Base-by-base conservation (phyloP, 2,888 invertebrate genomes). In the Mantis religiosa region DNA sequence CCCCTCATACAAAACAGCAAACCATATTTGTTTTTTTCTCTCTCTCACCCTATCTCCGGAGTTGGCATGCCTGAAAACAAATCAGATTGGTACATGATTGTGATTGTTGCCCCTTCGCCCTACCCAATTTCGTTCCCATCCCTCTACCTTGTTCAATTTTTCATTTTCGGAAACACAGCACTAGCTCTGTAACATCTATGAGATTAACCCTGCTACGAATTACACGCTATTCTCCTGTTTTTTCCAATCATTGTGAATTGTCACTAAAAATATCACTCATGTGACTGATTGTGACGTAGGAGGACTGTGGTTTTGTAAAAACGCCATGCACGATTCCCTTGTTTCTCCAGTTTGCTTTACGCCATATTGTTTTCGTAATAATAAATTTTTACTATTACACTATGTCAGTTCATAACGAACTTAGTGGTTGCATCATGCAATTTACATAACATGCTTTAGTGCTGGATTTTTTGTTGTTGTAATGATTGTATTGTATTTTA, bases 21-120 rank as follows among this genome's bases (percentile, higher is more conserved):
- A 71, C 54, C 54, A 71, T 71, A 71, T 71, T 71, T 71, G 54
- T 71, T 71, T 71, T 71, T 71, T 71, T 20, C 7, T 20, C 54
- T 20, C 54, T 71, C 20, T 25, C 25, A 15, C 54, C 54, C 54
- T 71, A 71, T 25, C 54, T 71, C 20, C 54, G 54, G 54, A 71
- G 54, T 71, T 71, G 54, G 20, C 81, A 41, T 82, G 27, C 9
- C 54, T 84, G 88, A 25, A 88, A 84, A 85, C 88, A 85, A 85
- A 88, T 88, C 85, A 88, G 85, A 88, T 82, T 88, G 82, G 30
- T 85, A 84, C 88, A 85, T 88, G 85, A 88, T 85, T 88, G 88
- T 28, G 34, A 84, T 82, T 54, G 27, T 71, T 28, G 84, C 12
- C 41, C 47, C 71, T 34, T 82, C 41, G 47, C 82, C 87, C 82